Evolutionary conservation across 2,113 vertebrate species (phyloP).

Genomic region (Nansenia antarctica): DNA sequence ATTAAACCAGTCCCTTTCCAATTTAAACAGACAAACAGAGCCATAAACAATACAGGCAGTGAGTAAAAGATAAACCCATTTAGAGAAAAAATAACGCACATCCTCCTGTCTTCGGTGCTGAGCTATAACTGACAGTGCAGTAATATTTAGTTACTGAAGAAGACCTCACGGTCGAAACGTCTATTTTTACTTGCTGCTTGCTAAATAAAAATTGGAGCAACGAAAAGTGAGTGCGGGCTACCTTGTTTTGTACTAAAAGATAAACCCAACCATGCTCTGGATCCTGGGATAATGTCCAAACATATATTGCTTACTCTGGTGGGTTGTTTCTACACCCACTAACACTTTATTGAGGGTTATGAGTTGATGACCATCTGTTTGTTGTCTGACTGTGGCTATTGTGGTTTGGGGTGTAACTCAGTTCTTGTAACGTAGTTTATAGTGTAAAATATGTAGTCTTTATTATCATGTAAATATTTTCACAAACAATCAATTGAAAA

Average conservation of each 20-base stretch:
- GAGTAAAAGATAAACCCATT: background rate
- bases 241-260: too few species aligned
- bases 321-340: slow-evolving; percentile 26
- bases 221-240: too few species aligned
- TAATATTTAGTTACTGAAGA: too few species aligned
- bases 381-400: slow-evolving; percentile 31
- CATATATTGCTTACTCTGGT: slow-evolving; percentile 38
- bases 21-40: background rate
- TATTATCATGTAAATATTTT: background rate
- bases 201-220: too few species aligned
- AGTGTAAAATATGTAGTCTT: slow-evolving; percentile 29
- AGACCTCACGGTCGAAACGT: too few species aligned
- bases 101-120: too few species aligned
- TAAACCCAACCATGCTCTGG: background rate
- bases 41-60: background rate
- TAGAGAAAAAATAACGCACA: too few species aligned
- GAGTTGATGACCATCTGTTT: slow-evolving; percentile 35
- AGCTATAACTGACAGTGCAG: too few species aligned
- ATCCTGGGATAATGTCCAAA: background rate
- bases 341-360: slow-evolving; percentile 28
- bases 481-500: background rate
- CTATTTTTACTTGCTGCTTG: too few species aligned
- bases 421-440: slow-evolving; percentile 3
- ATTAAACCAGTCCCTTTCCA: too few species aligned
- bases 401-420: slow-evolving; percentile 48